These are phyloP conservation scores for Opisthocomus hoazin DNA, from an alignment of 2,113 vertebrate species.

Conservation along the genomic window DNA sequence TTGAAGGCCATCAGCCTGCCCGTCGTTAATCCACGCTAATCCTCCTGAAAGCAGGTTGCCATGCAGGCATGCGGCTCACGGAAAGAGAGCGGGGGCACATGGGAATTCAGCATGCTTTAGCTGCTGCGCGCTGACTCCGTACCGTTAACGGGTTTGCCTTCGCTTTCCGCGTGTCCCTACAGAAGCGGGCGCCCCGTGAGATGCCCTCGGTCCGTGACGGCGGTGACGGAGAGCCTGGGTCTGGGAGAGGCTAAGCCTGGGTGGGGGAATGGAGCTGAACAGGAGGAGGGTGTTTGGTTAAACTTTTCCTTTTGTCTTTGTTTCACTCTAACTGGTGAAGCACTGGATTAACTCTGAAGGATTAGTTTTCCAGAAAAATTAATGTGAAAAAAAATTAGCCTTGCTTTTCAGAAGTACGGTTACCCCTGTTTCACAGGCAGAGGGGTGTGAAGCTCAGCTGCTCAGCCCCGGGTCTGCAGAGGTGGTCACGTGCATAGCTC, in stretches of 20 bases:
- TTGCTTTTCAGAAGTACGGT: background rate
- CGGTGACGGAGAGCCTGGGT: background rate
- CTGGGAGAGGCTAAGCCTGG: background rate
- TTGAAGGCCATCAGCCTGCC: background rate
- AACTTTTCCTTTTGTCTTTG: background rate
- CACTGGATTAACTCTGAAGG: background rate
- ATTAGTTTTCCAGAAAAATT: background rate
- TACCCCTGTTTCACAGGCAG: background rate
- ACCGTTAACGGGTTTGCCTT: background rate
- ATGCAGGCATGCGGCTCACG: background rate
- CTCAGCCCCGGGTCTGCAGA: background rate
- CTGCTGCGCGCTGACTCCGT: background rate
- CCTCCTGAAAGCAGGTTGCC: background rate
- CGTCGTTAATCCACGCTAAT: background rate
- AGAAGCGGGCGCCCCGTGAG: background rate
- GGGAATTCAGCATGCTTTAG: background rate
- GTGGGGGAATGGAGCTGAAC: background rate
- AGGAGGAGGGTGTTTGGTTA: background rate
- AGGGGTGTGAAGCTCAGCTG: background rate
- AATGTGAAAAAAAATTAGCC: background rate
- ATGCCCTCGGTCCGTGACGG: background rate
- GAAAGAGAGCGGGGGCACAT: background rate
- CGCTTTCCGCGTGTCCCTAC: accelerated
- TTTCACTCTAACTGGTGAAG: background rate
- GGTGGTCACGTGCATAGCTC: background rate